phyloP scores from a whole-genome alignment of 92 coral and sea anemone genomes.

The Phymanthus crucifer region DNA sequence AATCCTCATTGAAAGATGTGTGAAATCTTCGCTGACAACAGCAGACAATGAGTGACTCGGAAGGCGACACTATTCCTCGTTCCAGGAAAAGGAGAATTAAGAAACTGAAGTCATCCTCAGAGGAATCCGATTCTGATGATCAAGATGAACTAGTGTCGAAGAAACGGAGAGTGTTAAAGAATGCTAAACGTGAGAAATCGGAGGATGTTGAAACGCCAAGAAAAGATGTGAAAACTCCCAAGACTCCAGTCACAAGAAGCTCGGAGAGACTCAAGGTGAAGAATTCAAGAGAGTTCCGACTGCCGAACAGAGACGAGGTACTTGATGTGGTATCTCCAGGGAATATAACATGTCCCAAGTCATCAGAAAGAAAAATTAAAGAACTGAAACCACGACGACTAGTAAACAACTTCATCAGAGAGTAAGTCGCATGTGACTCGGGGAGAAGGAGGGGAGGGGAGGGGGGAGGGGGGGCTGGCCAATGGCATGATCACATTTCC shows the following conservation, averaged over 20 bases:
- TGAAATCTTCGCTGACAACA: neutral
- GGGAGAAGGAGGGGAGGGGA: neutral
- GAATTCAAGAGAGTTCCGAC: slow-evolving; percentile 37
- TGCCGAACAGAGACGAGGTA: slow-evolving; percentile 68
- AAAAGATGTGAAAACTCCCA: neutral
- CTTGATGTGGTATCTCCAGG: slow-evolving; percentile 60
- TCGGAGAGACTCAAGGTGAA: slow-evolving; percentile 70
- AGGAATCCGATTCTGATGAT: slow-evolving; percentile 2
- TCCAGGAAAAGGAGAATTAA: slow-evolving; percentile 1
- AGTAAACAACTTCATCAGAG: slow-evolving; percentile 82
- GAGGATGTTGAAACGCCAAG: neutral
- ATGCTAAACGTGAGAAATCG: neutral
- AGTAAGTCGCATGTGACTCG: slow-evolving; percentile 52
- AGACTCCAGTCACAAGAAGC: slow-evolving; percentile 52
- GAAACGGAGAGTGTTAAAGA: neutral
- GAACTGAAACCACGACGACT: slow-evolving; percentile 61
- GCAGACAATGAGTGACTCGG: neutral
- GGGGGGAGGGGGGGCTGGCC: neutral
- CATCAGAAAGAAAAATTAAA: slow-evolving; percentile 16
- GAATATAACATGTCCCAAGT: neutral
- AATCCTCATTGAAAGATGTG: neutral
- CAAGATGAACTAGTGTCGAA: neutral
- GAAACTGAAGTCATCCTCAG: slow-evolving; percentile 14
- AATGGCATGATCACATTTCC: no score
- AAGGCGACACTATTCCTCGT: neutral